Base-by-base conservation (phyloP, 1,140 invertebrate genomes). In the Trichonephila clavipes region DNA sequence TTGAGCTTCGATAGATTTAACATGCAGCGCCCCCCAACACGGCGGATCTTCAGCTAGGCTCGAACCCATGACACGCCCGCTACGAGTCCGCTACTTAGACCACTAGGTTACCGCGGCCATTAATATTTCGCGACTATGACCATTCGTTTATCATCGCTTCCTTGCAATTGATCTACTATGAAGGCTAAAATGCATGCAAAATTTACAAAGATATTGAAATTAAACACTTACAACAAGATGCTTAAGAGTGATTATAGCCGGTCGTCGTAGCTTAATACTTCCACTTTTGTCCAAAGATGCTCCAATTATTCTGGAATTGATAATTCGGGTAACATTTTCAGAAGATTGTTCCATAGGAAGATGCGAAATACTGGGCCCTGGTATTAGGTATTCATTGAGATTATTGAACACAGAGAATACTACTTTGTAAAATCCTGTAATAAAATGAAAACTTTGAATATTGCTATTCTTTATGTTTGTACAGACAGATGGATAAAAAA, bases 351-450 rank as follows among this genome's bases (percentile, higher is more conserved):
- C 66, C 12, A 66, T 40, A 24, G 83, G 14, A 59, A 51, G 34
- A 34, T 81, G 40, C 24, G 81, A 61, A 24, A 82, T 96, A 96
- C 19, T 77, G 10, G 91, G 28, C 10, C 83, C 61, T 34, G 88
- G 90, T 19, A 59, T 64, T 0, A 99, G 96, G 95, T 99, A 98
- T 95, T 98, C 97, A 95, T 98, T 98, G 18, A 99, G 96, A 69
- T 98, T 97, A 96, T 99, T 98, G 96, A 99, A 99, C 0, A 98
- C 98, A 95, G 98, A 98, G 96, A 99, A 99, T 0, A 99, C 98
- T 91, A 99, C 97, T 90, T 93, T 92, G 62, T 86, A 92, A 51
- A 93, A 77, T 18, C 90, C 98, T 97, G 6, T 98, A 92, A 72
- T 21, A 85, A n/a, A 59, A n/a, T 34, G 1, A 81, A 81, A 44